Evolutionary conservation across 2,113 vertebrate species (phyloP).

Genomic region (Atractosteus spatula): DNA sequence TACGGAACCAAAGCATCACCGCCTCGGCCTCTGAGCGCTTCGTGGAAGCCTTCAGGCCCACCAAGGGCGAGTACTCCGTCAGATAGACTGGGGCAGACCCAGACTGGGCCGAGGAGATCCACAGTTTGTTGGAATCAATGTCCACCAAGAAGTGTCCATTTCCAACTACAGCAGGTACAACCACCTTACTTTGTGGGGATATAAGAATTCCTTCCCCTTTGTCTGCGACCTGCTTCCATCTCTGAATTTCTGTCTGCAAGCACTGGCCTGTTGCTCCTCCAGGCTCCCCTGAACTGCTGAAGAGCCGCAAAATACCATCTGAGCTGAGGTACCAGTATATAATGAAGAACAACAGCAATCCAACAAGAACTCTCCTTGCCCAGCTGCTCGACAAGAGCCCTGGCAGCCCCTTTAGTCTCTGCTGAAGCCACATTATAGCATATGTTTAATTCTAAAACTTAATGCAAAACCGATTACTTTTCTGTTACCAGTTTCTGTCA

Average conservation of each 20-base stretch:
- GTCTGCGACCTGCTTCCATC: conserved; percentile 68
- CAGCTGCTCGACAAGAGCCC: conserved; percentile 92
- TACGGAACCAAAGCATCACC: conserved; percentile 70
- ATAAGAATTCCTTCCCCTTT: conserved; percentile 59
- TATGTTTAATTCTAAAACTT: conserved; percentile 13
- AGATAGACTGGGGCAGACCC: conserved; percentile 62
- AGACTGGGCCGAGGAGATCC: conserved; percentile 71
- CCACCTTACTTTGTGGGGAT: conserved; percentile 46
- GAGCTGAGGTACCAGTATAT: conserved; percentile 82
- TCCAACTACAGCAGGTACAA: conserved; percentile 74
- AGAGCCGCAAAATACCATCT: conserved; percentile 58
- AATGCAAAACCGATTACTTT: no score
- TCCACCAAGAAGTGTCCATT: conserved; percentile 85
- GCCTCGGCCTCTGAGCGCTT: conserved; percentile 63
- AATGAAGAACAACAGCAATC: conserved; percentile 74
- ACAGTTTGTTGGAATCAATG: conserved; percentile 74
- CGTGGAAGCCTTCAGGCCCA: conserved; percentile 61
- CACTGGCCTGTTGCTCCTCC: conserved; percentile 71
- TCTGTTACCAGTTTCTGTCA: no score
- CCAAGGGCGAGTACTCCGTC: conserved; percentile 72
- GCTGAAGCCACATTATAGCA: conserved; percentile 84
- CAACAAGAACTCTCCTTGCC: conserved; percentile 79
- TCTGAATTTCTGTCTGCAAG: conserved; percentile 70
- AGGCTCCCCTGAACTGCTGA: conserved; percentile 55
- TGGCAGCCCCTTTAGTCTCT: conserved; percentile 88